Base-by-base conservation (phyloP, 2,888 invertebrate genomes). In the Amiota mariae region DNA sequence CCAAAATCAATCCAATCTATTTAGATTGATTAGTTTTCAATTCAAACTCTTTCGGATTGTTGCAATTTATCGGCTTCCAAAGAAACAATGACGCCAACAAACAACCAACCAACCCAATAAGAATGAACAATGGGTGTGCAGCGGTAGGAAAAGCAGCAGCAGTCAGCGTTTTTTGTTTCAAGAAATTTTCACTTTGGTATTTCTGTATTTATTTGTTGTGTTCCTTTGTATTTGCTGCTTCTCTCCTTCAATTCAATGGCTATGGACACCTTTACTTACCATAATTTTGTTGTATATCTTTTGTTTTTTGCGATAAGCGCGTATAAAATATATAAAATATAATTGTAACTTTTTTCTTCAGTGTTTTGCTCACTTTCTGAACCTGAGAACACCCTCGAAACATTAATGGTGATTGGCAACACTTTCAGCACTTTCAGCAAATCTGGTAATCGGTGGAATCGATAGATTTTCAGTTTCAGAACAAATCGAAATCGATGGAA, bases 151-250 rank as follows among this genome's bases (percentile, higher is more conserved):
- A n/a, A n/a, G 36, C 36, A 36, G 36, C 77, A 36, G 74, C 81
- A 81, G 81, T 81, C 78, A 80, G 78, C 77, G 78, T 74, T 77
- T 74, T 76, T 70, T 61, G 72, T 78, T 36, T 59, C 20, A 9
- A 11, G 9, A 59, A 11, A 59, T 15, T 36, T 36, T 36, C 36
- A 36, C 36, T 2, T 13, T 54, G 54, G 54, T 75, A 63, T 12
- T 64, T 46, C 46, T 64, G n/a, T 64, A 12, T 64, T 46, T 47
- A n/a, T 4, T 49, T 54, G n/a, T 11, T 59, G 36, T 1, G n/a
- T 36, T 36, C 36, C 6, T 51, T 24, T 20, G 66, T 48, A 49
- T 48, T 66, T 66, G 13, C 66, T 47, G 63, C 48, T 66, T 66
- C 66, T 66, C 15, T 10, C 15, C 8, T 66, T 66, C 11, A 48